Conservation (phyloP, 2,113 vertebrate species). For the Malaclemys terrapin region DNA sequence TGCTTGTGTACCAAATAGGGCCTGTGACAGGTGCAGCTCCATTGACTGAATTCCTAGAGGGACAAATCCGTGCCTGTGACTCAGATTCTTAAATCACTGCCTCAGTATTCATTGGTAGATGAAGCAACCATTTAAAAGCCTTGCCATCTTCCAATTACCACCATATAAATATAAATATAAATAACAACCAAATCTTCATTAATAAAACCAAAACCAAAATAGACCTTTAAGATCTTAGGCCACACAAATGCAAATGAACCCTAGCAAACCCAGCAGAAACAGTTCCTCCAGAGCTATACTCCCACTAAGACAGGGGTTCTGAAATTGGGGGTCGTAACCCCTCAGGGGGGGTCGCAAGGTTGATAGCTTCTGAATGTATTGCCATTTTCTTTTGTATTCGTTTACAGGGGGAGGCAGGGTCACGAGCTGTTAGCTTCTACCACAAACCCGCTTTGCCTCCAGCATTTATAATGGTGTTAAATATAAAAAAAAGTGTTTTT, state of each 20-base stretch:
- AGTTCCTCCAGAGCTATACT: background rate
- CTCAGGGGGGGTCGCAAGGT: too few relatives aligned
- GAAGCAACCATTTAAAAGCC: background rate
- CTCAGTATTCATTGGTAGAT: background rate
- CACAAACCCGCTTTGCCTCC: too few relatives aligned
- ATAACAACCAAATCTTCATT: background rate
- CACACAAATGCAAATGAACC: background rate
- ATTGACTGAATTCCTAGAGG: background rate
- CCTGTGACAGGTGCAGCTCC: background rate
- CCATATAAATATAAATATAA: background rate
- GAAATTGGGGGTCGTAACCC: too few relatives aligned
- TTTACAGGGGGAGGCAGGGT: too few relatives aligned
- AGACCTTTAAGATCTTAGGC: background rate
- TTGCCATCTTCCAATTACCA: background rate
- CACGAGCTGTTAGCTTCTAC: too few relatives aligned
- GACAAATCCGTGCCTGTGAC: background rate
- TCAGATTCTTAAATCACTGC: background rate
- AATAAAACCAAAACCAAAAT: background rate
- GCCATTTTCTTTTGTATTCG: too few relatives aligned
- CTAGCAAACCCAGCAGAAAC: background rate
- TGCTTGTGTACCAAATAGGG: too few relatives aligned
- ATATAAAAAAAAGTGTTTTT: too few relatives aligned
- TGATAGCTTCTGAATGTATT: too few relatives aligned
- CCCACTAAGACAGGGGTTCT: background rate
- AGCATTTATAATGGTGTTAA: too few relatives aligned